Evolutionary conservation across 2,888 invertebrate species (phyloP).

Genomic region (Dione juno): DNA sequence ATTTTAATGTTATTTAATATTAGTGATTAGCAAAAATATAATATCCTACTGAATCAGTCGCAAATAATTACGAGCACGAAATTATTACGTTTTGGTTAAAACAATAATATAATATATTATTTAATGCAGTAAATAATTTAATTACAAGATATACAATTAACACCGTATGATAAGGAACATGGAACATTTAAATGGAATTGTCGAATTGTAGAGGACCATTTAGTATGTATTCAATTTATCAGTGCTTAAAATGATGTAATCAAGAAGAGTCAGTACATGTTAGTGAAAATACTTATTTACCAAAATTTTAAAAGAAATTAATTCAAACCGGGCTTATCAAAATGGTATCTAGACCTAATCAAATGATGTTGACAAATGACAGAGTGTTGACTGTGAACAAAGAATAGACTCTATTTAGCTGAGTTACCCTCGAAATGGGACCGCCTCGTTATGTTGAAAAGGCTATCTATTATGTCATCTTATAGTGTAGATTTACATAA

Average conservation of each 20-base stretch:
- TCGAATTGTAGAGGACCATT: not conserved
- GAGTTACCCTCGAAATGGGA: not conserved
- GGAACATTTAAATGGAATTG: not conserved
- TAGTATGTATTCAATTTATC: not conserved
- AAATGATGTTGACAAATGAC: not conserved
- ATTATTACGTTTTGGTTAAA: not conserved
- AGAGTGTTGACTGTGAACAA: not conserved
- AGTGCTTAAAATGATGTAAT: not conserved
- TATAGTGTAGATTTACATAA: not conserved
- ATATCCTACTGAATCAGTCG: not conserved
- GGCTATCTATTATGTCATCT: not conserved
- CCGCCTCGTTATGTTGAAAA: not conserved
- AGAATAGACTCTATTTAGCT: not conserved
- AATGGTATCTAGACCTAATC: not conserved
- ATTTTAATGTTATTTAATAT: no score
- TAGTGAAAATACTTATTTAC: not conserved
- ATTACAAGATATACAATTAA: slow-evolving; percentile 18
- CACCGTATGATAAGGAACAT: slow-evolving; percentile 5
- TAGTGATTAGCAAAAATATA: not conserved
- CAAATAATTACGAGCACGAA: not conserved
- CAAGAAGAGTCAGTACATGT: not conserved
- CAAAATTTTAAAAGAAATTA: not conserved
- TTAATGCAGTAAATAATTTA: not conserved
- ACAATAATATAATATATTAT: slow-evolving; percentile 13
- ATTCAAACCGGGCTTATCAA: not conserved